Percentiles rank a stretch among this genome's conserved stretches.
Conservation (phyloP, 2,113 vertebrate genomes). For the Ascaphus truei region DNA sequence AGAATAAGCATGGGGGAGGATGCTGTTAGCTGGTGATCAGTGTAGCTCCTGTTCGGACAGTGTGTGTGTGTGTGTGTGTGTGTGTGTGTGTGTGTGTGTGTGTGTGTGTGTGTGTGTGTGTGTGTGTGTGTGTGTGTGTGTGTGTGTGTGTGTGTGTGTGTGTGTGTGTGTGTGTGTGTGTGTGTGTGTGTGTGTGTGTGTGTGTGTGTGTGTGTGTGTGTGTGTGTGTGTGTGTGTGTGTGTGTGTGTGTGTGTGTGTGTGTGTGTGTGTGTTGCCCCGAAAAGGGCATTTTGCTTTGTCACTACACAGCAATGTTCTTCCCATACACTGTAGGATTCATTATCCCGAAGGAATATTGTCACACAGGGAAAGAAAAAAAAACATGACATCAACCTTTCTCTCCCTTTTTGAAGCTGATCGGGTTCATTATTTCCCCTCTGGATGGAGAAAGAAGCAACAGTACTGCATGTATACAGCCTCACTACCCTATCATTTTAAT, state of each 20-base stretch:
- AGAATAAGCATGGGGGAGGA: neutral
- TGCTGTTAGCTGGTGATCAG: neutral
- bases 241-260: neutral
- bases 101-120: neutral
- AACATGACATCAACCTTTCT: too few relatives aligned
- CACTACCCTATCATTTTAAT: too few relatives aligned
- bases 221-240: neutral
- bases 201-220: neutral
- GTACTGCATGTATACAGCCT: too few relatives aligned
- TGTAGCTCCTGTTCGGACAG: too few relatives aligned
- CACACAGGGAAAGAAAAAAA: too few relatives aligned
- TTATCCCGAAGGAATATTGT: neutral
- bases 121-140: neutral
- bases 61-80: neutral
- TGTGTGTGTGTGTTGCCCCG: neutral
- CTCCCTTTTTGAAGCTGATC: too few relatives aligned
- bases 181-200: neutral
- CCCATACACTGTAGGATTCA: neutral
- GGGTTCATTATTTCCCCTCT: too few relatives aligned
- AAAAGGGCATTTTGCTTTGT: neutral
- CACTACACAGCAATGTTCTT: neutral
- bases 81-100: neutral
- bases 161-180: neutral
- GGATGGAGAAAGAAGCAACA: too few relatives aligned
- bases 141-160: neutral